phyloP scores from a whole-genome alignment of 1,140 invertebrate genomes.

The Atta cephalotes region DNA sequence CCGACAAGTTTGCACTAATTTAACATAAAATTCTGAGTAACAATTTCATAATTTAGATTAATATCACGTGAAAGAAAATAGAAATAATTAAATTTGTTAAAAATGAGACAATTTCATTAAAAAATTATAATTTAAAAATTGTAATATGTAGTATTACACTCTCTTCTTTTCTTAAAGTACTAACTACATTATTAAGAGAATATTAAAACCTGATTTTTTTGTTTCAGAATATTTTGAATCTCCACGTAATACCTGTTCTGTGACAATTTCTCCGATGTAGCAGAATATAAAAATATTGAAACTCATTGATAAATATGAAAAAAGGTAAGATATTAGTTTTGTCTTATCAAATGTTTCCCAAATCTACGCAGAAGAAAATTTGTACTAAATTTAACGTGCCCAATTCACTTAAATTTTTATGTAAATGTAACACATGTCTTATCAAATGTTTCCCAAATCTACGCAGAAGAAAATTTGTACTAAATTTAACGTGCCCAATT shows the following conservation, averaged over 20 bases:
- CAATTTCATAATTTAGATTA: not conserved
- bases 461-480: not conserved
- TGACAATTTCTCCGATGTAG: slow-evolving; percentile 72
- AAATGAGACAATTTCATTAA: not conserved
- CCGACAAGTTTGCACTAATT: slow-evolving; percentile 69
- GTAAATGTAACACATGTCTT: not conserved
- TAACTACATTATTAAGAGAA: too few species aligned
- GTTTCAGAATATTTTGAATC: not conserved
- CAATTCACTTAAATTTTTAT: too few species aligned
- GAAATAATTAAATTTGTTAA: not conserved
- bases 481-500: too few species aligned
- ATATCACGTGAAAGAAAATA: not conserved
- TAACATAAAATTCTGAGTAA: not conserved
- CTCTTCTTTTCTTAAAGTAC: too few species aligned
- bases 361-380: slow-evolving; percentile 55
- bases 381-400: too few species aligned
- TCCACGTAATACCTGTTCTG: slow-evolving; percentile 64
- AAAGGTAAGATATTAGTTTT: slow-evolving; percentile 15
- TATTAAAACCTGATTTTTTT: too few species aligned
- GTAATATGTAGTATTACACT: too few species aligned
- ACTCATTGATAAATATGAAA: slow-evolving; percentile 60
- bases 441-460: slow-evolving; percentile 67
- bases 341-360: slow-evolving; percentile 45
- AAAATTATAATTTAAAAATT: not conserved
- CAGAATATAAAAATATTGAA: slow-evolving; percentile 77